Evolutionary conservation across 2,113 vertebrate genomes (phyloP).

Genomic region (Dromaius novaehollandiae): DNA sequence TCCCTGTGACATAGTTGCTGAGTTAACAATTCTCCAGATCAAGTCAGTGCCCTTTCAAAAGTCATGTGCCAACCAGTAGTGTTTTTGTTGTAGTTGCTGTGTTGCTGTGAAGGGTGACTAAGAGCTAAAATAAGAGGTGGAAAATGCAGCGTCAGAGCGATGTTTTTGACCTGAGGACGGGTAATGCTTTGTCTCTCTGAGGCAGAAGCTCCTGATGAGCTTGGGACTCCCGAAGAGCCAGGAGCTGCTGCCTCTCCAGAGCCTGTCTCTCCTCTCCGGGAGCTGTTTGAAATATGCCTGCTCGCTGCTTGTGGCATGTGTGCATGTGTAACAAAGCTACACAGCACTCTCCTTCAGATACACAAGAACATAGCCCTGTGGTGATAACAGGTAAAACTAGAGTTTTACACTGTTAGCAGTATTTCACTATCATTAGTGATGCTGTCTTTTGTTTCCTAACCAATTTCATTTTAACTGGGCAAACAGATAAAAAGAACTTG

Average conservation of each 20-base stretch:
- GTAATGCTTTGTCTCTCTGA: neutral
- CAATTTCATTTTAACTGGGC: neutral
- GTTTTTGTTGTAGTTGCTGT: neutral
- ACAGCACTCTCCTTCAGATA: neutral
- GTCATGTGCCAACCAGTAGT: neutral
- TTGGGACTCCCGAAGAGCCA: neutral
- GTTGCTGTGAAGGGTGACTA: neutral
- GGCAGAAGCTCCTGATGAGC: neutral
- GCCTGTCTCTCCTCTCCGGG: too few species aligned
- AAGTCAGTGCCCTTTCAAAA: neutral
- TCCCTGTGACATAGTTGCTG: neutral
- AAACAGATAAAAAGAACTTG: neutral
- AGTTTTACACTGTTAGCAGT: neutral
- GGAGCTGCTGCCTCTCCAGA: too few species aligned
- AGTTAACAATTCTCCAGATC: neutral
- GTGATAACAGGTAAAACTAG: neutral
- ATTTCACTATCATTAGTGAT: neutral
- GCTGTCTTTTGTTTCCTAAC: neutral
- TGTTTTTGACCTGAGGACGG: neutral
- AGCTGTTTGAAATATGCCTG: too few species aligned
- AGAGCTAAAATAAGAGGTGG: neutral
- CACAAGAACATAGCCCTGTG: neutral
- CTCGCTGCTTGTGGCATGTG: too few species aligned
- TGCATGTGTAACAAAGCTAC: neutral
- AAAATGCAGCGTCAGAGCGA: neutral